These are phyloP conservation scores for Noctilio leporinus DNA, from an alignment of 2,113 vertebrate genomes.

Conservation along the genomic window DNA sequence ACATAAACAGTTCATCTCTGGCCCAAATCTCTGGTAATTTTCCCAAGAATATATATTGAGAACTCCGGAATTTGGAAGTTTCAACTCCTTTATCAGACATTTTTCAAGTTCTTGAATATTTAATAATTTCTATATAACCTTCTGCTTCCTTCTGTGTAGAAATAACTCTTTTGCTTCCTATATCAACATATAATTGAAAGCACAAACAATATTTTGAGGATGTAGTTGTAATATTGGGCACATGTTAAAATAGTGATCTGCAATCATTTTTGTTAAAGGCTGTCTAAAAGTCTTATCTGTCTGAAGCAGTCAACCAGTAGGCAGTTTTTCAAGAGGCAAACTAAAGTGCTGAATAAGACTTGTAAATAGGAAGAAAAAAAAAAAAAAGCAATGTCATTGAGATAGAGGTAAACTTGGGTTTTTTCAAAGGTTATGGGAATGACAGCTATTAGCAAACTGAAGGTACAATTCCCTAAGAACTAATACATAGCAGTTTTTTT, in stretches of 20 bases:
- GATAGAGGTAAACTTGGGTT: conserved; percentile 20
- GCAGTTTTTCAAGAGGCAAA: background rate
- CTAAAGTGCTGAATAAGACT: conserved; percentile 29
- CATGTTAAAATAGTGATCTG: background rate
- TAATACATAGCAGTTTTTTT: background rate
- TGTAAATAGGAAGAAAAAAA: background rate
- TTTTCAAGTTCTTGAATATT: background rate
- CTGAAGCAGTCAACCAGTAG: background rate
- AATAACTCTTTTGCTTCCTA: background rate
- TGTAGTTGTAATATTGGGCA: background rate
- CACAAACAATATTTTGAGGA: background rate
- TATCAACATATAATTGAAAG: background rate
- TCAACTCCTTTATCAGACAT: background rate
- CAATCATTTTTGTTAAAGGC: background rate
- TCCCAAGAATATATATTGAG: background rate
- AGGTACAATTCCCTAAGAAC: conserved; percentile 36
- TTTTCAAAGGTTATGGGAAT: conserved; percentile 53
- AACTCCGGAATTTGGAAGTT: background rate
- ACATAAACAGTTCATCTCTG: background rate
- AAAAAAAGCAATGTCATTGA: conserved; percentile 40
- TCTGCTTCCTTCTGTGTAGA: background rate
- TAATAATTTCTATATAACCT: background rate
- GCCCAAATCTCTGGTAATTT: background rate
- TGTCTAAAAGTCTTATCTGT: conserved; percentile 40
- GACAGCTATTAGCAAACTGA: conserved; percentile 29